Evolutionary conservation across 1,140 invertebrate species (phyloP), one percentile per base, ranked within the genome.

Genomic region (Anastatus disparis): DNA sequence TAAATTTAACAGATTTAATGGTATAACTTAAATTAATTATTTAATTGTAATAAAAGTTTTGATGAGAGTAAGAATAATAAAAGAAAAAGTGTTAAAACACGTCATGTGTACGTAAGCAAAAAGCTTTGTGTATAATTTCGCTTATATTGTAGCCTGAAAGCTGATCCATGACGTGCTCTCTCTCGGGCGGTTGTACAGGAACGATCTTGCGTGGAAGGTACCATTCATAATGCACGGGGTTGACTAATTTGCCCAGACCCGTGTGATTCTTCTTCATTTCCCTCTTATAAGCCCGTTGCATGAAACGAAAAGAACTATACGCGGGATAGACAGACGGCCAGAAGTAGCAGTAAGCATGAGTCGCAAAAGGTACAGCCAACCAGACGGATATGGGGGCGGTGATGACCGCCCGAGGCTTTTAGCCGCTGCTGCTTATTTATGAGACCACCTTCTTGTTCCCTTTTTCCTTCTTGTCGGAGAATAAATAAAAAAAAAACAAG

Each of bases 351-450:
- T 61, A 69, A 73, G 70, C 61, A 71, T 59, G 62, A 61, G 73
- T n/a, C 59, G 59, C 2, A 12, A 58, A 65, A 62, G 70, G 71
- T 65, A 73, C 63, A 26, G 72, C 71, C 61, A 61, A 3, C 10
- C 31, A 4, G 13, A 26, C 72, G 79, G n/a, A n/a, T n/a, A n/a
- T 76, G 79, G 74, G 75, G 80, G 79, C 79, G 80, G 77, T 81
- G 80, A 82, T 80, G 80, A 80, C 81, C 79, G 80, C 78, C 77
- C 74, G 71, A 71, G 76, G 78, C 79, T 77, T 58, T 77, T 76
- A 79, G 71, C 73, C 55, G 69, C 59, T 26, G 22, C 52, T 10
- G 55, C 72, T 82, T 81, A 81, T 82, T 82, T 81, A 80, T 79
- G 73, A 74, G 74, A 69, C 73, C 55, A 15, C 31, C 55, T 58